Evolutionary conservation across 2,888 invertebrate genomes (phyloP), one percentile per base, ranked within the genome.

Genomic region (Cactoblastis cactorum): DNA sequence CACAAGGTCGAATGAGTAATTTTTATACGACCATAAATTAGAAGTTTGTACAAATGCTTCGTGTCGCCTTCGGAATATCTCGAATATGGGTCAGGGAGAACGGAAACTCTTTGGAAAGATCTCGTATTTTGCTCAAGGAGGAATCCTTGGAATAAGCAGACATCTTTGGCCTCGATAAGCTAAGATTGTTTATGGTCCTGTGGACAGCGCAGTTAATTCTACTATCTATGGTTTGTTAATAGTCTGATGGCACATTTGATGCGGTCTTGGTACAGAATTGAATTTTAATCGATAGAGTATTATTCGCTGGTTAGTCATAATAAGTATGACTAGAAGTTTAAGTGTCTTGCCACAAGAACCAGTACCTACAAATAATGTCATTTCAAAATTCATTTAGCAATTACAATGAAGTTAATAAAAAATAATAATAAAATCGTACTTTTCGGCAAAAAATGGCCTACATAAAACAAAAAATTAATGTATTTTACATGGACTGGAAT

Each of bases 11-110:
- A 43, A 43, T 28, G 28, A 43, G 15, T 24, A 43, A 43, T 43
- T 43, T 43, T 28, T 43, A 28, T 43, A 43, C 28, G 17, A 43
- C 15, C 43, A 43, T 28, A 43, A 43, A 43, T 4, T 28, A 43
- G 9, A 17, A 38, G 15, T 17, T 43, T 43, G 28, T 28, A 15
- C 15, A 15, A 32, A 28, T 43, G 43, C 17, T 43, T 17, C 14
- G 4, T 15, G 28, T 32, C 43, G 17, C 28, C 43, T 43, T 43
- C 28, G 28, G 28, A 43, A 24, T 15, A 28, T 28, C 14, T 11
- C 9, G 28, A 14, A 32, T 43, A 28, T 32, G 14, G 43, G 43
- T 43, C 43, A 28, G 28, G 43, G 43, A 17, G 28, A 43, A 43
- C 11, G 9, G 28, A 17, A 28, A 43, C 11, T 32, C 15, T 28